Percentiles rank a stretch among this genome's conserved stretches.
Evolutionary conservation across 1,140 invertebrate genomes (phyloP).

Genomic region (Probaryconus sp.): DNA sequence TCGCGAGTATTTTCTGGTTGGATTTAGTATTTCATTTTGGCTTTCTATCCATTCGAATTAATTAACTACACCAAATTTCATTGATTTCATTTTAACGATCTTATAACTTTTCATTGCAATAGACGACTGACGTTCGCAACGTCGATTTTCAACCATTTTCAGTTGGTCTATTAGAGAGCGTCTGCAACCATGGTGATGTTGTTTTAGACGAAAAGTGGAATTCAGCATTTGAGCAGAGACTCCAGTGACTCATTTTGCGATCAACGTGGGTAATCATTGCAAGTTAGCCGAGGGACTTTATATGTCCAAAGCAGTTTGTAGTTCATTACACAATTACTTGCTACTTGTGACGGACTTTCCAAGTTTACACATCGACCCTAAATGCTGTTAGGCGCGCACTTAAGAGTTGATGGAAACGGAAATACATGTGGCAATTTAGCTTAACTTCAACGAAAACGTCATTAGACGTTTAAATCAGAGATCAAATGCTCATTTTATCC

Average conservation of each 20-base stretch:
- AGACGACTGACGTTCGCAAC: no score
- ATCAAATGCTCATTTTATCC: no score
- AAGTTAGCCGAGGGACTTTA: conserved; percentile 50
- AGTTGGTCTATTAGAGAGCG: no score
- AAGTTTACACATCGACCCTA: conserved; percentile 57
- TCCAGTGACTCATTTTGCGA: conserved; percentile 24
- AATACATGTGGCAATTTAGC: conserved; percentile 27
- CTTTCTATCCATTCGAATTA: no score
- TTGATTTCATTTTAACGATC: no score
- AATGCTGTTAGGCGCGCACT: conserved; percentile 45
- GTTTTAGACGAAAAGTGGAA: not conserved
- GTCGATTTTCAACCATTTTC: no score
- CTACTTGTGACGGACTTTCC: conserved; percentile 59
- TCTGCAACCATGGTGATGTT: no score
- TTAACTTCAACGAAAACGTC: conserved; percentile 33
- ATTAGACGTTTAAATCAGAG: conserved; percentile 23
- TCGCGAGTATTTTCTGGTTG: no score
- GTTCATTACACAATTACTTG: conserved; percentile 61
- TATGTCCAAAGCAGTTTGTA: conserved; percentile 54
- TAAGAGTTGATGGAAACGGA: conserved; percentile 44
- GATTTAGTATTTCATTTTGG: no score
- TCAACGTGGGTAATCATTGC: conserved; percentile 39
- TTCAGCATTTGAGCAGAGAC: conserved; percentile 14
- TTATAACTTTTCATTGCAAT: no score
- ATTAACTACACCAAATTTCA: no score